Evolutionary conservation across 2,113 vertebrate species (phyloP).

Genomic region (Petromus typicus): DNA sequence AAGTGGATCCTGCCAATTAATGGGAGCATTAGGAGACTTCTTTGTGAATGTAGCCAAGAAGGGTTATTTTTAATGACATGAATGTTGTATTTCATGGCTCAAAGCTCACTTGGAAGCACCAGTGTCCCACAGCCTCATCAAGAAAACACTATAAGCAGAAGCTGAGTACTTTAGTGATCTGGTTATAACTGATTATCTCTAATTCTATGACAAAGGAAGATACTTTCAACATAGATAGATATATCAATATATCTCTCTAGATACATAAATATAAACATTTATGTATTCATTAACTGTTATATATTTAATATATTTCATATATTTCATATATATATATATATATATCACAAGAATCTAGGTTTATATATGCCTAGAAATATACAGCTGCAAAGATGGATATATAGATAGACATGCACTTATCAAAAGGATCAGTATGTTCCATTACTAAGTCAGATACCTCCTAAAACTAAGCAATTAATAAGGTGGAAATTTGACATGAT

Average conservation of each 20-base stretch:
- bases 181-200: neutral
- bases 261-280: neutral
- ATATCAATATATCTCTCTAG: neutral
- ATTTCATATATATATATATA: neutral
- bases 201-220: neutral
- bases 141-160: slow-evolving; percentile 61
- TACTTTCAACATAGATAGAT: neutral
- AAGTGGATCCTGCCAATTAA: slow-evolving; percentile 72
- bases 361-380: neutral
- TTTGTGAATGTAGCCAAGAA: slow-evolving; percentile 73
- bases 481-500: slow-evolving; percentile 12
- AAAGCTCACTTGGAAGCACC: slow-evolving; percentile 64
- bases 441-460: slow-evolving; percentile 20
- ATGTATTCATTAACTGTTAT: neutral
- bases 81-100: slow-evolving; percentile 58
- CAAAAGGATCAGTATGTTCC: neutral
- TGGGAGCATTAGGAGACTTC: slow-evolving; percentile 70
- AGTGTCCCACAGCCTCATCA: slow-evolving; percentile 58
- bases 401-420: neutral
- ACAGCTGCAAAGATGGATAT: neutral
- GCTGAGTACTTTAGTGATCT: neutral
- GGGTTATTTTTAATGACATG: slow-evolving; percentile 71
- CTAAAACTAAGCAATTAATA: slow-evolving; percentile 38
- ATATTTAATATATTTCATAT: neutral
- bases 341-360: neutral